Evolutionary conservation across 2,797 vertebrate genomes (phyloP), one percentile per base, ranked within the genome.

Genomic region (Antrozous pallidus): DNA sequence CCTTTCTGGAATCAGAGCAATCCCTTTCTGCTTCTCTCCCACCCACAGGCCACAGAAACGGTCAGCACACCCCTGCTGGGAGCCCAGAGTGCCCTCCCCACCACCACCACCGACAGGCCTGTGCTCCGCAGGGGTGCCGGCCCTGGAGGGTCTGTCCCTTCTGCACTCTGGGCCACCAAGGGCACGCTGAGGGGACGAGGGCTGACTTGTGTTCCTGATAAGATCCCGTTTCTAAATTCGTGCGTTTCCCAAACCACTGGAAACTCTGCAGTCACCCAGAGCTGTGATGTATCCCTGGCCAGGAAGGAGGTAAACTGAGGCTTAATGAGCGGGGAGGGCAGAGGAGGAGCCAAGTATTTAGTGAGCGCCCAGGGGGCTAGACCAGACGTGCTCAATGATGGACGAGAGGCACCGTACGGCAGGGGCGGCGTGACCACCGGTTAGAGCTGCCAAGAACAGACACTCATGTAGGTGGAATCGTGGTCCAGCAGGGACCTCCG

Each of bases 211-310:
- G 65, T 42, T 81, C 56, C 80, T 73, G 49, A 70, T 58, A 92
- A 95, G 93, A 87, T 58, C 47, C 28, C 22, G 4, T 54, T 87
- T 77, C 42, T 73, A 49, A 85, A 80, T 49, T 67, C 63, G 73
- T 8, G 2, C 36, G 42, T 61, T 77, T 71, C 80, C 80, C 69
- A 92, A 80, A 47, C 13, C 58, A 45, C 12, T 45, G 24, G 70
- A 65, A 91, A 58, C 33, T 22, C n/a, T n/a, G 4, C 2, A 12
- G 2, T 73, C 91, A 63, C 91, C 65, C 31, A 45, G 65, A 77
- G 38, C 36, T 75, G 31, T 45, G 75, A n/a, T 31, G 56, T 17
- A 18, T 77, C 65, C n/a, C 81, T 13, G 4, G 49, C 54, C 36
- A 47, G 58, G 38, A 14, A 47, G 58, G 38, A 14, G 7, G 28